Evolutionary conservation across 2,888 invertebrate genomes (phyloP), one percentile per base, ranked within the genome.

Genomic region (Morpho helenor): DNA sequence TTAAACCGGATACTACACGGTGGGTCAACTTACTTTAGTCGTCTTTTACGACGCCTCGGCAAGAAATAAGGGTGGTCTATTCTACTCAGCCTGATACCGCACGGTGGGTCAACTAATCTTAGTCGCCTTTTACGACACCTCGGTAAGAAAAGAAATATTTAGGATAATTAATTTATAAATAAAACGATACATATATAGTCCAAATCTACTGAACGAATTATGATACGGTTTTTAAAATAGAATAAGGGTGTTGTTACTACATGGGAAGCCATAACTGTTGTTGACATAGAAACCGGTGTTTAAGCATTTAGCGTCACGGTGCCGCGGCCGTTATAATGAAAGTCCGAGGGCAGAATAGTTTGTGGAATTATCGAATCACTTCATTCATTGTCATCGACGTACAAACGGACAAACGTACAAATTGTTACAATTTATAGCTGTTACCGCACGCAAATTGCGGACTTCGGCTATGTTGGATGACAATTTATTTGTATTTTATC

Each of bases 281-380:
- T 64, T 66, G 66, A 64, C 66, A 67, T 58, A 62, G 63, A 59
- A 69, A 64, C 63, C 64, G 50, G 60, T 62, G 59, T 62, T 72
- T 68, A 69, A 49, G 64, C 64, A 62, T 60, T 66, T 65, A 66
- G 48, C 71, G 74, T 76, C 71, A 74, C 69, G 76, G 68, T 60
- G 64, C 56, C 67, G 65, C 68, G 70, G 55, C 49, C 66, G 57
- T 45, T 49, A 56, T 74, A 76, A 78, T 72, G 56, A 46, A 46
- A 54, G 39, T 10, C 40, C 61, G 52, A 58, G 54, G 56, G 55
- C 60, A 62, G 57, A 57, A 57, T 50, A 58, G 59, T 60, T 60
- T 57, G 57, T 45, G 50, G 47, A 64, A 66, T 66, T 64, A 66
- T 62, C 56, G 55, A 62, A 62, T 61, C 63, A 62, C 57, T 65